A percentile compares a stretch with the other conserved stretches of the same genome.
Conservation (phyloP, 2,797 vertebrate genomes). For the Premnoplex brunnescens region DNA sequence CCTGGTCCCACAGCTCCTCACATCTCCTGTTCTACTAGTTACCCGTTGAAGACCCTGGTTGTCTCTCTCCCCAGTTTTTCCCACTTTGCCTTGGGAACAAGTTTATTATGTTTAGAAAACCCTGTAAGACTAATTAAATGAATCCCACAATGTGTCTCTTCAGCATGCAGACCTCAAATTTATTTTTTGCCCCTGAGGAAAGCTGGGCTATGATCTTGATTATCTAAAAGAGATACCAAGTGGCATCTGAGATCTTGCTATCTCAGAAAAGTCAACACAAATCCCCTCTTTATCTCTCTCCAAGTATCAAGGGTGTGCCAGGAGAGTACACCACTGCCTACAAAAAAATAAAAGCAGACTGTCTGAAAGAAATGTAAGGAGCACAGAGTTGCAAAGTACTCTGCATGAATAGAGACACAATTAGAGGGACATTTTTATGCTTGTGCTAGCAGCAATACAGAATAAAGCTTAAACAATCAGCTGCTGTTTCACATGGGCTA, state of each 20-base stretch:
- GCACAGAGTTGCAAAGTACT: background rate
- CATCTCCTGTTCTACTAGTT: background rate
- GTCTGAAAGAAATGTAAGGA: background rate
- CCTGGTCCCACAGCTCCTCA: background rate
- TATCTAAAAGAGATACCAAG: background rate
- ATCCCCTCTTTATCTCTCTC: background rate
- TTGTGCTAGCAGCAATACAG: background rate
- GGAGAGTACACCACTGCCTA: background rate
- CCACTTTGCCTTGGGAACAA: background rate
- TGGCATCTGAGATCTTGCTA: background rate
- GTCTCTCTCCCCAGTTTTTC: background rate
- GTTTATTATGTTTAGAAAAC: background rate
- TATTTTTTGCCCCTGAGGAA: background rate
- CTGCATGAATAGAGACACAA: background rate
- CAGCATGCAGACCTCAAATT: background rate
- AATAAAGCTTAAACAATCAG: background rate
- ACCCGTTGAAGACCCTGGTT: background rate
- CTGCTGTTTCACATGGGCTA: background rate
- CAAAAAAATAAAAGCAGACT: background rate
- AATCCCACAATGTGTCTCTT: background rate
- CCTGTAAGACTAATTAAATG: background rate
- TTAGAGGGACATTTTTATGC: background rate
- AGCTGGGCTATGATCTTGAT: background rate
- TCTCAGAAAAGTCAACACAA: background rate
- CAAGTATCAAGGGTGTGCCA: background rate